Base-by-base conservation (phyloP, 2,797 vertebrate genomes). In the Paratrypauchen microcephalus region DNA sequence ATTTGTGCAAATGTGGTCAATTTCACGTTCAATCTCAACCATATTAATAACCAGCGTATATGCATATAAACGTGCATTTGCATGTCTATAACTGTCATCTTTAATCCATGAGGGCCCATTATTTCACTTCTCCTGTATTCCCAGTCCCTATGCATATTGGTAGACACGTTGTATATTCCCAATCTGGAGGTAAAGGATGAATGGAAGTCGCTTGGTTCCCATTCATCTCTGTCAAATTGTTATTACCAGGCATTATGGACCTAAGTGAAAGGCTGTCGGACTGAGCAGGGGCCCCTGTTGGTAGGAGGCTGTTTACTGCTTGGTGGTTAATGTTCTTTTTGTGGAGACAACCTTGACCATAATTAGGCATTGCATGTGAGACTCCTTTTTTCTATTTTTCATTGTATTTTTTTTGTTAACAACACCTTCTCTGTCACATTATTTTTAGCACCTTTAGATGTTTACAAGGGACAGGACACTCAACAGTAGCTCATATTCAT, bases 181-280 rank as follows among this genome's bases (percentile, higher is more conserved):
- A 59, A 72, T 39, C 18, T 21, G n/a, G 65, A 66, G 23, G 70
- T 47, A 59, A 66, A 74, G 72, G 72, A 83, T 76, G 73, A n/a
- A n/a, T n/a, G n/a, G n/a, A 79, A 21, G 72, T 36, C 71, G 47
- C 69, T 69, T 65, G 73, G 65, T 70, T 82, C 61, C 57, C 71
- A 87, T 90, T 86, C 76, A 80, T 90, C 78, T 82, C 77, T 73
- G 77, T 89, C 86, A 86, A 79, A 86, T 76, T 70, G 76, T 80
- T 87, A 88, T 88, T 87, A 85, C 72, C 75, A 65, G 77, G 69
- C 75, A 75, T 87, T 84, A 85, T 65, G 23, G 57, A 77, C 68
- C 55, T 23, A 66, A 84, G 70, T 74, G 70, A 78, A 80, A 79
- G 73, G 62, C 76, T 77, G 76, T 70, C 19, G 19, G 63, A 56